Conservation (phyloP, 2,113 vertebrate species). For the Panthera leo region DNA sequence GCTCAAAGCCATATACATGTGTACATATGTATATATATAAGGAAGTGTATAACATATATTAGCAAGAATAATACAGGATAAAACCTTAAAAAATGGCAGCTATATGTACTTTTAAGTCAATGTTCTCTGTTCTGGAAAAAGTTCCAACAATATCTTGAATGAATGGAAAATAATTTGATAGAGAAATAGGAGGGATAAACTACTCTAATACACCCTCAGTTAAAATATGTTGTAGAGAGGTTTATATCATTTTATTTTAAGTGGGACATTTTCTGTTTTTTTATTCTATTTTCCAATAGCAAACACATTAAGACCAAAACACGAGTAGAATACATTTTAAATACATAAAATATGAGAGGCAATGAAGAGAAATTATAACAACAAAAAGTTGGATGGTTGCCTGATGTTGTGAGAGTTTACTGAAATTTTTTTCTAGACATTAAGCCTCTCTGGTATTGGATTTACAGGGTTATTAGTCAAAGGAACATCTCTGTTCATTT, state of each 20-base stretch:
- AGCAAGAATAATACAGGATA: not conserved
- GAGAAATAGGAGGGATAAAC: not conserved
- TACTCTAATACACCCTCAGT: not conserved
- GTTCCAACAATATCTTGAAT: not conserved
- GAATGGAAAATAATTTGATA: not conserved
- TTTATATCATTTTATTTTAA: not conserved
- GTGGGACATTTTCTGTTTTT: not conserved
- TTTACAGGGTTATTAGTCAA: not conserved
- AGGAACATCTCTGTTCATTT: slow-evolving; percentile 4
- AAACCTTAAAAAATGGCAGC: not conserved
- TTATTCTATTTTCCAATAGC: not conserved
- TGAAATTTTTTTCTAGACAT: not conserved
- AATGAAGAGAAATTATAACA: not conserved
- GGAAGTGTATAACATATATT: no score
- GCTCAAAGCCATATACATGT: no score
- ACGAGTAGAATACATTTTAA: not conserved
- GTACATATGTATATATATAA: no score
- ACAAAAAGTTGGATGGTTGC: not conserved
- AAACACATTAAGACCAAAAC: not conserved
- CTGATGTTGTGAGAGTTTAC: not conserved
- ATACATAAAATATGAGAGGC: not conserved
- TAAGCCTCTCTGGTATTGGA: not conserved
- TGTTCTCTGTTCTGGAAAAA: not conserved
- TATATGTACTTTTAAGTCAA: not conserved
- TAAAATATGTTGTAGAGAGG: not conserved